Base-by-base conservation (phyloP, 2,888 invertebrate species). In the Cataglyphis cursor region DNA sequence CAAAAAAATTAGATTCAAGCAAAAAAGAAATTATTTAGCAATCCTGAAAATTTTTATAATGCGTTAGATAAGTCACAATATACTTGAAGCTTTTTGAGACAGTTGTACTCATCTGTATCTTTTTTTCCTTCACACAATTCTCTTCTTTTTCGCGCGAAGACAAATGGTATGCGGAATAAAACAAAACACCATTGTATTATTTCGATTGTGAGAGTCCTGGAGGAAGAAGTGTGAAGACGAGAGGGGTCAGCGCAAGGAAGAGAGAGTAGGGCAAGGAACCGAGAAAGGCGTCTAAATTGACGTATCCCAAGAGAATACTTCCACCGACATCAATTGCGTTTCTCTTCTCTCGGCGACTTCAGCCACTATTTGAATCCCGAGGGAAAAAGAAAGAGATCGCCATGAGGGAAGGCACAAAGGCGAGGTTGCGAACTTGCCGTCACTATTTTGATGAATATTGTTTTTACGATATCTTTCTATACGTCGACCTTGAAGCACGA, bases 261-360 rank as follows among this genome's bases (percentile, higher is more conserved):
- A 38, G 10, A 21, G 41, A 12, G 57, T 35, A 59, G 51, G 21
- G 59, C 31, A 64, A 44, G 64, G 54, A 48, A 70, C 24, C 31
- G 48, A 66, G 54, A 66, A 38, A 74, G 83, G 81, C 82, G 57
- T 81, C 83, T 83, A 87, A 88, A 90, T 86, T 88, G 91, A 86
- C 87, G 72, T 84, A 83, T 76, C 85, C 84, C 76, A 59, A 35
- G 85, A 90, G 86, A 76, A 86, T 87, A 80, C 57, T 80, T 75
- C 81, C 31, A 78, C 59, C 83, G 38, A 84, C 82, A 84, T 84
- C 89, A 90, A 85, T 90, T 87, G 85, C 65, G 86, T 68, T 48
- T 73, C 78, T 81, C 78, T 82, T 82, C 35, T 80, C 9, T 78
- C 81, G 82, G 64, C 83, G 85, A 83, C 82, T 83, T 88, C 85